Percentiles rank a stretch among this genome's conserved stretches.
Conservation (phyloP, 2,888 invertebrate species). For the Oxystoma pomonae region DNA sequence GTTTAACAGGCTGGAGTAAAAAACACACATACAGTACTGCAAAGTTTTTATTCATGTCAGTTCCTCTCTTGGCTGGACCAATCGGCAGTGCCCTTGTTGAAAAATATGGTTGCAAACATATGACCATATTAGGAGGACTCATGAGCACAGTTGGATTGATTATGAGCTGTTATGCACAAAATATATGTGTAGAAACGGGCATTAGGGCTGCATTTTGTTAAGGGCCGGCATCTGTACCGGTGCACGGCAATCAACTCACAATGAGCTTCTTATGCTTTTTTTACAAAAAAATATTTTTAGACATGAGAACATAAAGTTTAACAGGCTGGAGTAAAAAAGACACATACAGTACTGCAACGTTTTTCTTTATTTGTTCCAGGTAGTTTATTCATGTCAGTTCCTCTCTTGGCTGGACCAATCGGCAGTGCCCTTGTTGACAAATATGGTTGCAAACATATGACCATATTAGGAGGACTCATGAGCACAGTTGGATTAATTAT, state of each 20-base stretch:
- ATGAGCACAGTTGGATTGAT: conserved; percentile 73
- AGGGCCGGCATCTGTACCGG: too few relatives aligned
- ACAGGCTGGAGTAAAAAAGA: too few relatives aligned
- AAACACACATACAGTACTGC: too few relatives aligned
- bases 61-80: conserved; percentile 73
- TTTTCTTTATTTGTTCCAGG: too few relatives aligned
- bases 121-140: conserved; percentile 59
- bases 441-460: conserved; percentile 58
- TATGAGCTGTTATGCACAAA: conserved; percentile 64
- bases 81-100: conserved; percentile 81
- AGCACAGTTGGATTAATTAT: conserved; percentile 73
- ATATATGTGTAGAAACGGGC: too few relatives aligned
- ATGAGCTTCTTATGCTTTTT: too few relatives aligned
- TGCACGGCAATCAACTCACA: too few relatives aligned
- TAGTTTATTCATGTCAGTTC: conserved; percentile 50
- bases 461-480: conserved; percentile 61
- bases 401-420: conserved; percentile 68
- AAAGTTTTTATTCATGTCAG: conserved; percentile 34
- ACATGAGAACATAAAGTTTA: too few relatives aligned
- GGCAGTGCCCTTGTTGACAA: conserved; percentile 82
- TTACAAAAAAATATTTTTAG: too few relatives aligned
- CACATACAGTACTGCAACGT: too few relatives aligned
- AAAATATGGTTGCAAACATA: conserved; percentile 61
- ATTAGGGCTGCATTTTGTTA: too few relatives aligned
- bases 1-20: too few relatives aligned